Conservation (phyloP, 2,113 vertebrate species). For the Garra rufa region DNA sequence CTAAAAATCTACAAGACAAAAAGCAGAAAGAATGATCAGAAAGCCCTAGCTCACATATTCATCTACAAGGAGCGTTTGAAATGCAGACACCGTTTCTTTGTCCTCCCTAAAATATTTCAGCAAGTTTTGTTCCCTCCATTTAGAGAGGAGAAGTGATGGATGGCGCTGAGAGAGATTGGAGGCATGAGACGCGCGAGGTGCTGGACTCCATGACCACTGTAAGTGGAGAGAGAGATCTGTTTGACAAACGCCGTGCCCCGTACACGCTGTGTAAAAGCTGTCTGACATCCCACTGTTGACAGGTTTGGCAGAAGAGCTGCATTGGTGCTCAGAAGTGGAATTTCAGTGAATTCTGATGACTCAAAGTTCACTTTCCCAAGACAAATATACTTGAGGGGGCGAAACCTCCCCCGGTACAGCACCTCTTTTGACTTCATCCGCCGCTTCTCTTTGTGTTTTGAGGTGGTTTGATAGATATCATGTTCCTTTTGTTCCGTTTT, state of each 20-base stretch:
- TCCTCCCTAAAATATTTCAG: constrained; percentile 5
- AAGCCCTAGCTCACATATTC: background rate
- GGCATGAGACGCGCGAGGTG: constrained; percentile 63
- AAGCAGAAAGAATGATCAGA: background rate
- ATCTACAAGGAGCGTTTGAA: background rate
- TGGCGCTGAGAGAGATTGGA: constrained; percentile 48
- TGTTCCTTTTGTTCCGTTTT: constrained; percentile 10
- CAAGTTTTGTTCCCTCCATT: constrained; percentile 78
- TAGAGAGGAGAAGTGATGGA: constrained; percentile 75
- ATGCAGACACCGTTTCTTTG: background rate
- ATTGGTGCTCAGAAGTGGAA: constrained; percentile 52
- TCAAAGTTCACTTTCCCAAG: constrained; percentile 44
- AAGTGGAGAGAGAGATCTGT: constrained; percentile 59
- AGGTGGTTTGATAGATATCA: background rate
- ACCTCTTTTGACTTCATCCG: constrained; percentile 39
- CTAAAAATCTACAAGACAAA: background rate
- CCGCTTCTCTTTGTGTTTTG: constrained; percentile 6
- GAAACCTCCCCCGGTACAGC: background rate
- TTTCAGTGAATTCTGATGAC: constrained; percentile 55
- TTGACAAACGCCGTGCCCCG: constrained; percentile 67
- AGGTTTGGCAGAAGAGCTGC: constrained; percentile 63
- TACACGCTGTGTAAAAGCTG: constrained; percentile 61
- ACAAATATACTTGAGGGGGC: constrained; percentile 54
- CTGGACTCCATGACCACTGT: constrained; percentile 61
- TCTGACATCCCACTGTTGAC: constrained; percentile 68